A percentile compares a stretch with the other conserved stretches of the same genome.
Conservation (phyloP, 2,113 vertebrate species). For the Chelonoidis abingdonii region DNA sequence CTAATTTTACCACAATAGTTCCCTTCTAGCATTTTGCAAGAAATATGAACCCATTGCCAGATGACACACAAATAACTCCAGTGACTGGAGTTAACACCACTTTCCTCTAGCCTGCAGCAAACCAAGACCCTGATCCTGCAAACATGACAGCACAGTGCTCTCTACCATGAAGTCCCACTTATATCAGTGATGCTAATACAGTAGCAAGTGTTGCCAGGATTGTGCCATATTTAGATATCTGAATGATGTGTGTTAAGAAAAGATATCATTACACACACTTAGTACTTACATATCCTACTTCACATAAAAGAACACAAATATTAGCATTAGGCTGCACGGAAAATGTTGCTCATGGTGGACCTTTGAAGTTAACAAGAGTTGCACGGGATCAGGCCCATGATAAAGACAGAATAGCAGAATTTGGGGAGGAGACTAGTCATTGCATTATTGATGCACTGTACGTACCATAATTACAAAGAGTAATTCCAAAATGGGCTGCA, state of each 20-base stretch:
- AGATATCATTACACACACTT: not conserved
- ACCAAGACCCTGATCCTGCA: not conserved
- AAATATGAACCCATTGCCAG: constrained; percentile 10
- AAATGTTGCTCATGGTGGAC: constrained; percentile 27
- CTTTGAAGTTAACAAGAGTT: constrained; percentile 57
- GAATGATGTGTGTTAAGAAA: not conserved
- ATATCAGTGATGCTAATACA: not conserved
- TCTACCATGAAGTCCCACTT: fast-evolving
- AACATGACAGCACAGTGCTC: not conserved
- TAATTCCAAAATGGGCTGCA: constrained; percentile 23
- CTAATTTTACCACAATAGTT: not conserved
- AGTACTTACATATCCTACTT: not conserved
- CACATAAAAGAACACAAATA: not conserved
- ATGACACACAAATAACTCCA: not conserved
- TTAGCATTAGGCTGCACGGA: constrained; percentile 6
- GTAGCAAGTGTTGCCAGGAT: not conserved
- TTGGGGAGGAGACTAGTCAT: constrained; percentile 62
- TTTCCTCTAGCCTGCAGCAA: constrained; percentile 33
- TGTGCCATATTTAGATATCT: not conserved
- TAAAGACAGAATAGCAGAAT: constrained; percentile 59
- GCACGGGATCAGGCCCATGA: constrained; percentile 39
- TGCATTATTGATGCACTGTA: constrained; percentile 46
- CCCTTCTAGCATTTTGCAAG: constrained; percentile 1
- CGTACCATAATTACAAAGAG: constrained; percentile 58
- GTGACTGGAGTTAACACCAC: not conserved